These are phyloP conservation scores for Drosophila pallidifrons DNA, from an alignment of 1,140 invertebrate genomes.

Conservation along the genomic window DNA sequence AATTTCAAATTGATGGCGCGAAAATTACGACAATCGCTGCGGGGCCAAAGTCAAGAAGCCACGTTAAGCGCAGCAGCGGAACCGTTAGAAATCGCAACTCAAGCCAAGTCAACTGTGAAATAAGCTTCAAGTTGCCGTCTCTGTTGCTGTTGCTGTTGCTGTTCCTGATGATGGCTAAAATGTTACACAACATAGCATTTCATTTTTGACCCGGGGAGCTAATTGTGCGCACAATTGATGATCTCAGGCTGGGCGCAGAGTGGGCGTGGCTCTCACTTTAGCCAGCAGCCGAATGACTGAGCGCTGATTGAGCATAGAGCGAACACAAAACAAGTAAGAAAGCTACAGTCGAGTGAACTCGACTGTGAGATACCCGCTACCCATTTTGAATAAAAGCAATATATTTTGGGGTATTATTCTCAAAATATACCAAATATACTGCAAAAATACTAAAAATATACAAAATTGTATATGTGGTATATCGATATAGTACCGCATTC, in stretches of 20 bases:
- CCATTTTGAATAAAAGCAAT: no score
- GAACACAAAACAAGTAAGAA: no score
- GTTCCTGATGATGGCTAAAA: constrained; percentile 47
- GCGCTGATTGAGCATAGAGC: constrained; percentile 40
- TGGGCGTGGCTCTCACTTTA: constrained; percentile 38
- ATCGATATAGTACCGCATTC: no score
- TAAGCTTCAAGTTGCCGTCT: constrained; percentile 43
- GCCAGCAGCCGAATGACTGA: constrained; percentile 35
- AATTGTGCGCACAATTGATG: constrained; percentile 74
- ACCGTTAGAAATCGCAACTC: constrained; percentile 65
- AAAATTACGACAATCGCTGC: constrained; percentile 76
- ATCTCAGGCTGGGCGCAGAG: constrained; percentile 38
- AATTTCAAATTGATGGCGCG: constrained; percentile 79
- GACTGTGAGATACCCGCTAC: no score
- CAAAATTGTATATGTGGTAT: no score
- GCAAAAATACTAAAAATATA: no score
- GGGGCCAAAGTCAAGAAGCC: constrained; percentile 68
- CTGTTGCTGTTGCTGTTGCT: constrained; percentile 1
- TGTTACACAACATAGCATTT: constrained; percentile 54
- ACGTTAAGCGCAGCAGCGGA: constrained; percentile 41
- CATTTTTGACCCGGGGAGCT: constrained; percentile 58
- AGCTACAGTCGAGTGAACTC: no score
- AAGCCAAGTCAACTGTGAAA: constrained; percentile 70
- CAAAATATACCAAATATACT: no score
- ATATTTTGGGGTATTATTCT: no score